Evolutionary conservation across 1,140 invertebrate genomes (phyloP).

Genomic region (Heliconius congener): DNA sequence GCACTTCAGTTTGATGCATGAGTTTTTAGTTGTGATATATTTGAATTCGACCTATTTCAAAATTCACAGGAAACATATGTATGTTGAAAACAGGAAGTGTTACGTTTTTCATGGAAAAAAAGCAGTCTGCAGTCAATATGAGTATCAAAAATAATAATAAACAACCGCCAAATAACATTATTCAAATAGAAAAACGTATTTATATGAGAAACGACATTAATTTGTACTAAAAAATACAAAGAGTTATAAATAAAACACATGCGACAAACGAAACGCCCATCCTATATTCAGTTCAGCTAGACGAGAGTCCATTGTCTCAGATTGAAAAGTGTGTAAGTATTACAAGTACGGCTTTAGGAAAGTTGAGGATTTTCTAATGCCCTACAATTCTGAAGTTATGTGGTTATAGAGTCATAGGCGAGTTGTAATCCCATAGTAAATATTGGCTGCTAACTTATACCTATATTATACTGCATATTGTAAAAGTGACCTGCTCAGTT

Average conservation of each 20-base stretch:
- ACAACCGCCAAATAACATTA: neutral
- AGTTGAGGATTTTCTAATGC: constrained; percentile 14
- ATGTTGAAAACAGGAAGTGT: constrained; percentile 1
- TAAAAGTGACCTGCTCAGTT: too few species aligned
- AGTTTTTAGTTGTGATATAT: neutral
- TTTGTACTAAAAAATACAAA: constrained; percentile 5
- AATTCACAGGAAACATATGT: constrained; percentile 6
- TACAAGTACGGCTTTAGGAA: constrained; percentile 18
- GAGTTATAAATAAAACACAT: constrained; percentile 8
- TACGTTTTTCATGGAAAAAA: neutral
- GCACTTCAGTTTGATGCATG: neutral
- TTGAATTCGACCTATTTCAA: neutral
- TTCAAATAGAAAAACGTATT: neutral
- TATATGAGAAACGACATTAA: too few species aligned
- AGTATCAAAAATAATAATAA: neutral
- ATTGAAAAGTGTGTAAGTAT: constrained; percentile 17
- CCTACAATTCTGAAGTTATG: neutral
- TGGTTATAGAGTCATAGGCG: neutral
- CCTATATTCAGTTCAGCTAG: constrained; percentile 6
- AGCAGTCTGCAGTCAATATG: neutral
- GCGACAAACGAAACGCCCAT: neutral
- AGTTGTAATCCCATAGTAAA: neutral
- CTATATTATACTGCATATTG: neutral
- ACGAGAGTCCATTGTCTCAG: constrained; percentile 21
- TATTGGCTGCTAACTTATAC: neutral